These are phyloP conservation scores for Protaetia brevitarsis DNA, from an alignment of 1,140 invertebrate species.

Conservation along the genomic window DNA sequence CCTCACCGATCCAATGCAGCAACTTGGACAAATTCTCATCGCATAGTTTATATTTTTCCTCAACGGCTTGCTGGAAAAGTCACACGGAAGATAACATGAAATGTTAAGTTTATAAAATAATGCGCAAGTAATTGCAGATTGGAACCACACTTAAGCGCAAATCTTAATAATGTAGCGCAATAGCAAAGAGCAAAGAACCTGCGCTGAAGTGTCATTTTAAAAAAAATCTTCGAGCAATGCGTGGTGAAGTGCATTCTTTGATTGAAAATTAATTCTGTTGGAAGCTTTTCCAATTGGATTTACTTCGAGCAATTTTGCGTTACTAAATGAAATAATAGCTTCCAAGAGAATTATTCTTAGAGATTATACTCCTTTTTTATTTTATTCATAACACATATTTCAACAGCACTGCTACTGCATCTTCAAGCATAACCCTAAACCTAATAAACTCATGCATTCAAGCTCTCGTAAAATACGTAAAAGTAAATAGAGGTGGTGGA, in stretches of 20 bases:
- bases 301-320: no score
- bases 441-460: slow-evolving; percentile 33
- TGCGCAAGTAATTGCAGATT: not conserved
- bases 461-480: slow-evolving; percentile 29
- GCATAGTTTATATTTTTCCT: slow-evolving; percentile 90
- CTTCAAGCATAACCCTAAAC: slow-evolving; percentile 29
- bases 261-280: no score
- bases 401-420: slow-evolving; percentile 7
- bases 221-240: no score
- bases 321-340: not conserved
- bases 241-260: no score
- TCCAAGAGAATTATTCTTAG: not conserved
- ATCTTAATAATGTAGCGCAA: not conserved
- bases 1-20: slow-evolving; percentile 80
- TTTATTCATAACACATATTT: not conserved
- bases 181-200: not conserved
- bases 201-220: not conserved
- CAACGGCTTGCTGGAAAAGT: slow-evolving; percentile 78
- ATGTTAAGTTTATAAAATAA: not conserved
- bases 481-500: not conserved
- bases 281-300: no score
- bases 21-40: slow-evolving; percentile 81
- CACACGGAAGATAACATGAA: slow-evolving; percentile 7
- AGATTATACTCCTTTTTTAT: not conserved
- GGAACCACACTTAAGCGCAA: not conserved